Evolutionary conservation across 2,888 invertebrate species (phyloP), one percentile per base, ranked within the genome.

Genomic region (Oxytorus armatus): DNA sequence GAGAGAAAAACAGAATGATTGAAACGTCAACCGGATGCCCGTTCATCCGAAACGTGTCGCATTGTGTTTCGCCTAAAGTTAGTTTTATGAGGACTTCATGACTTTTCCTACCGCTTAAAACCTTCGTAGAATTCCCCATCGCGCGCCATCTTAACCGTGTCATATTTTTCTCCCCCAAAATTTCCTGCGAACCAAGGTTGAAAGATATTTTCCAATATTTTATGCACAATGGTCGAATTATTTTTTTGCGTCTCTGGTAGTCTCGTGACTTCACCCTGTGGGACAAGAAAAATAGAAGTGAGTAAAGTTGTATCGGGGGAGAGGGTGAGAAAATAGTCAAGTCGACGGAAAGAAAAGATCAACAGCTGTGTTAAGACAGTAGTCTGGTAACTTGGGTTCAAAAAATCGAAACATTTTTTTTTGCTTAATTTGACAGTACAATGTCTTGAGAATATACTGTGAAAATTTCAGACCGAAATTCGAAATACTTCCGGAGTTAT

Each of bases 1-100:
- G 55, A 11, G 51, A n/a, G 36, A 14, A 47, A 11, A 23, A 23
- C 11, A 49, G 23, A 39, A n/a, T 10, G 59, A 81, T 89, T 89
- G 89, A 90, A 88, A 89, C 82, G 88, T 90, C 89, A 88, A 81
- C 78, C 82, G 77, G 77, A 79, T 36, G 51, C 66, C 49, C 75
- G 80, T 69, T 84, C 85, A 81, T 85, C 77, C 83, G 74, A 77
- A 76, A 85, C 79, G 78, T 68, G 61, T 81, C 76, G 74, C 59
- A 81, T 79, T 81, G 80, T 79, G 79, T 78, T 72, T 73, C 72
- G 66, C 44, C 76, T 86, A 86, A 86, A 88, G 86, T 89, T 88
- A 86, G 84, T 88, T 89, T 89, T 89, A 87, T 85, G 87, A 87
- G 83, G 79, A 86, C 86, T 85, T 86, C 83, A 85, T 87, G 86